phyloP scores from a whole-genome alignment of 2,113 vertebrate genomes.

The Syrrhaptes paradoxus region DNA sequence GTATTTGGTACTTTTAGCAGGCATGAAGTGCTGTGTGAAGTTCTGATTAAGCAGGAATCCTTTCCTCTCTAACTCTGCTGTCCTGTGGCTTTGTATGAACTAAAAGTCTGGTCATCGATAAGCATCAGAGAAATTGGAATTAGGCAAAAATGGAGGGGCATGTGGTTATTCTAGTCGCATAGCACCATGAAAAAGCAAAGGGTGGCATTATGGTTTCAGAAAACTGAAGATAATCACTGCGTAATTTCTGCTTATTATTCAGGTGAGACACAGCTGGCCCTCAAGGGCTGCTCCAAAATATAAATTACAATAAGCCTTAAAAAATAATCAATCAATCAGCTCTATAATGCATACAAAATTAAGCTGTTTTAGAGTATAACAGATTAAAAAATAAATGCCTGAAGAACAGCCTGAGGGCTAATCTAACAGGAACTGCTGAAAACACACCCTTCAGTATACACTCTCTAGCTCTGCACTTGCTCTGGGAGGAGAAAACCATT shows the following conservation, averaged over 20 bases:
- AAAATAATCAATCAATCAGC: background rate
- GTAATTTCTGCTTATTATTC: background rate
- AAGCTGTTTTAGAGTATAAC: background rate
- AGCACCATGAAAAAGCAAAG: background rate
- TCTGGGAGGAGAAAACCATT: background rate
- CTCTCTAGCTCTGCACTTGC: background rate
- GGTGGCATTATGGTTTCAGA: background rate
- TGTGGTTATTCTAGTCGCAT: background rate
- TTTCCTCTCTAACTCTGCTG: background rate
- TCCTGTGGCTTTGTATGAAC: background rate
- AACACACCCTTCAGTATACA: background rate
- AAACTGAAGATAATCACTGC: background rate
- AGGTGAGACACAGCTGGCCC: background rate
- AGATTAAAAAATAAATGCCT: background rate
- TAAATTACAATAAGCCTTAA: background rate
- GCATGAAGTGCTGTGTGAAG: background rate
- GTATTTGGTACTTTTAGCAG: background rate
- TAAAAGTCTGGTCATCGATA: background rate
- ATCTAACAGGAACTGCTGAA: background rate
- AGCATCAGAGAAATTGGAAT: background rate
- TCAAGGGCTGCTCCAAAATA: background rate
- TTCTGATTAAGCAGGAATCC: background rate
- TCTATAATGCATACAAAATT: background rate
- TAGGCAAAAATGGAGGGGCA: fast-evolving
- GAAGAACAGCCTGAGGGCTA: background rate